Evolutionary conservation across 2,888 invertebrate genomes (phyloP), one percentile per base, ranked within the genome.

Genomic region (Isotomurus palustris): DNA sequence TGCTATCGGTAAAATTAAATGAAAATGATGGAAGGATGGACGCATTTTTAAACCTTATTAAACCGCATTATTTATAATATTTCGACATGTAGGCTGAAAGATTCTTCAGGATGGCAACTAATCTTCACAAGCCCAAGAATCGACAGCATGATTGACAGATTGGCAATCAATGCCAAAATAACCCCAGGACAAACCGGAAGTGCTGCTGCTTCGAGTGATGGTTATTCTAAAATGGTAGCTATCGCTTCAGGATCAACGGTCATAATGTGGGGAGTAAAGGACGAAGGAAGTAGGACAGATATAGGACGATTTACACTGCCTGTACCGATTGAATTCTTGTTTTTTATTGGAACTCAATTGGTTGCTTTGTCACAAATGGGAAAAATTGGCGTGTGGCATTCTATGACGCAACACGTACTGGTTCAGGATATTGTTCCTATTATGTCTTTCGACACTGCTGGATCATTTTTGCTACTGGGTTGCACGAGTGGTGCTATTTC

Each of bases 311-410:
- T 95, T 73, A 92, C 92, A 78, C 79, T 95, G 24, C 86, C 88
- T 66, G 94, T 94, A 1, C 83, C 90, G 1, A 93, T 97, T 8
- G 96, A 97, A 74, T 91, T 93, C 76, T 80, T 99, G 53, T 90
- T 99, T 74, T 99, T 97, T 76, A 96, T 97, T 74, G 96, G 97
- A 1, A 93, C 91, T 68, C 97, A 97, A 74, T 78, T 97, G 67
- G 97, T 99, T n/a, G 96, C 96, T 0, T 79, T 97, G 25, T 93
- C 93, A 41, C 85, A 87, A 2, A 85, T 85, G 6, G 92, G 92
- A 4, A 95, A 95, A 77, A 90, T 97, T 22, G 96, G 97, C 1
- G 96, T 97, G n/a, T 97, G 96, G 96, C 96, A 97, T 76, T 91
- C 95, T 0, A 95, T 95, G 87, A 94, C 95, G 0, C 94, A 95